Percentiles rank a stretch among this genome's conserved stretches.
Evolutionary conservation across 2,113 vertebrate genomes (phyloP).

Genomic region (Notarius quadriscutis): DNA sequence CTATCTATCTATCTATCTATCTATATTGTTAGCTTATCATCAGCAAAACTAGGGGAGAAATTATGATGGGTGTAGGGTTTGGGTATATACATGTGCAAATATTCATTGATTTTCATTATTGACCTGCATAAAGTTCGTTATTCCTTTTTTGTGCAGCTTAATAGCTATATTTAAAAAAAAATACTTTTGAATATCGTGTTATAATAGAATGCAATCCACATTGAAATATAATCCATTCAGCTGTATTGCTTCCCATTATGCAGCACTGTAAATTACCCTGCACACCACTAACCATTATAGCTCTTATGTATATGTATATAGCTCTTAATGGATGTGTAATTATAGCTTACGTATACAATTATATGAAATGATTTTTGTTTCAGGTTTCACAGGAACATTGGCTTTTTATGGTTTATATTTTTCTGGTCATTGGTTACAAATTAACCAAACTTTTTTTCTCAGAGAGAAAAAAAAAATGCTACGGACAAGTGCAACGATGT

Average conservation of each 20-base stretch:
- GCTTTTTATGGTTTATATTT: slow-evolving; percentile 3
- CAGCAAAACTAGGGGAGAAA: background rate
- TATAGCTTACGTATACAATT: background rate
- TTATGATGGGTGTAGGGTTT: background rate
- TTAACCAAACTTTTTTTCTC: background rate
- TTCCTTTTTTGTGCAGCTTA: background rate
- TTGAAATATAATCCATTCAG: slow-evolving; percentile 1
- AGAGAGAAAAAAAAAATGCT: slow-evolving; percentile 7
- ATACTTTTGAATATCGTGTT: background rate
- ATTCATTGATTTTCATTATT: background rate
- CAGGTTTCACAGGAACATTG: background rate
- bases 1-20: too few relatives aligned
- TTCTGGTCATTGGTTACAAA: slow-evolving; percentile 13
- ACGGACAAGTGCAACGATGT: background rate
- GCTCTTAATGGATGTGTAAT: background rate
- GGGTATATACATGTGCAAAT: background rate
- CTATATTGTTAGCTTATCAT: background rate
- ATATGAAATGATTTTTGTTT: background rate
- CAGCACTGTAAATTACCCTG: background rate
- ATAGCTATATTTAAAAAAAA: background rate
- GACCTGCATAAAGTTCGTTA: background rate
- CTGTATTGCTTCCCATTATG: background rate
- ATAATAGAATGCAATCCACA: background rate
- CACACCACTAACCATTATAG: background rate
- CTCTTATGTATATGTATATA: background rate